Evolutionary conservation across 2,888 invertebrate genomes (phyloP).

Genomic region (Cinara cedri): DNA sequence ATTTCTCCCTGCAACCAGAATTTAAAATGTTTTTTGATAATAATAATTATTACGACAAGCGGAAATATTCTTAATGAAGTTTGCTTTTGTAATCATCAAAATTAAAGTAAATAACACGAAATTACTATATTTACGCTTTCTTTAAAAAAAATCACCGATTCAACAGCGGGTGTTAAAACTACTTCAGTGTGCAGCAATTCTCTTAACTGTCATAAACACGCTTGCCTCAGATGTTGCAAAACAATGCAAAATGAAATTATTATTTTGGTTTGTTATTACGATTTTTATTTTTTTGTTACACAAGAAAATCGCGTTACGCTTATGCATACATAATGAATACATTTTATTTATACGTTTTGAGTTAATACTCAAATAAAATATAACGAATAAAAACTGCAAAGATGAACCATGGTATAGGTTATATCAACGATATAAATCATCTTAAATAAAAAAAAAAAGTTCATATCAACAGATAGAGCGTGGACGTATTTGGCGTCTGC

Average conservation of each 20-base stretch:
- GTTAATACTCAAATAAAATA: neutral
- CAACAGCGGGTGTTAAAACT: neutral
- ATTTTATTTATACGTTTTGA: neutral
- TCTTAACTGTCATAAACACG: conserved; percentile 5
- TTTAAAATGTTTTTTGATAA: no score
- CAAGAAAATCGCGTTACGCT: neutral
- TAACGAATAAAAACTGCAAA: no score
- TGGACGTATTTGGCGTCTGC: no score
- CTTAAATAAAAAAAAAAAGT: no score
- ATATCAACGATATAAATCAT: no score
- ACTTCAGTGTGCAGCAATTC: conserved; percentile 1
- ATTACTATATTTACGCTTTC: conserved; percentile 12
- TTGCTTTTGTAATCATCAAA: conserved; percentile 16
- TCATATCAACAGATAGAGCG: no score
- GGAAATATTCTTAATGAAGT: neutral
- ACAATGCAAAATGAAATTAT: conserved; percentile 10
- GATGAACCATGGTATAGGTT: no score
- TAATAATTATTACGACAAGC: neutral
- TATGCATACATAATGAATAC: neutral
- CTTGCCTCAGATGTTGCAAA: neutral
- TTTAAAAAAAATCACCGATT: conserved; percentile 14
- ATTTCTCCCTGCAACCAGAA: no score
- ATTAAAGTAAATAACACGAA: conserved; percentile 7
- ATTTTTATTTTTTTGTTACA: conserved; percentile 14
- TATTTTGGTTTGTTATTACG: neutral